Evolutionary conservation across 2,797 vertebrate genomes (phyloP).

Genomic region (Arnoldichthys spilopterus): DNA sequence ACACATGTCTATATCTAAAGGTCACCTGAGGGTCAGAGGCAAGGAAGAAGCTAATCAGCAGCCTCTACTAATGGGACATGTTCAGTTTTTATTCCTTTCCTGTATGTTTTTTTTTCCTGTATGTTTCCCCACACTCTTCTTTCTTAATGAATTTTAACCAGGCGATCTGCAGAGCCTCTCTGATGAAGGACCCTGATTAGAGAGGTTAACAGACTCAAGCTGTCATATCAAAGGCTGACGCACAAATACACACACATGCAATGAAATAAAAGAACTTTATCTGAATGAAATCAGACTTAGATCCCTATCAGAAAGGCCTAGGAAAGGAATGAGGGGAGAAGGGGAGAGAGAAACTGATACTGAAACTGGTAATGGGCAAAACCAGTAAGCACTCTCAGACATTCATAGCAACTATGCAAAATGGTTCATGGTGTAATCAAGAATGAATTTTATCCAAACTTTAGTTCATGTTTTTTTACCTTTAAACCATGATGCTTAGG

Average conservation of each 20-base stretch:
- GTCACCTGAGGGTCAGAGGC: conserved; percentile 18
- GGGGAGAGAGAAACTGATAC: neutral
- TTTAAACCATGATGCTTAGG: too few relatives aligned
- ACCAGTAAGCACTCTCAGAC: neutral
- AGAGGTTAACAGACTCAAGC: conserved; percentile 48
- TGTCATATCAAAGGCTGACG: conserved; percentile 45
- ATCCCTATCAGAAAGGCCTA: conserved; percentile 36
- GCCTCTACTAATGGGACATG: conserved; percentile 28
- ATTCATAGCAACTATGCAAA: neutral
- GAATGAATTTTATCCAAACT: too few relatives aligned
- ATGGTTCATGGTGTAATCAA: neutral
- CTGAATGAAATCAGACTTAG: conserved; percentile 31
- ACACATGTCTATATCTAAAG: conserved; percentile 33
- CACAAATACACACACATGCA: conserved; percentile 19
- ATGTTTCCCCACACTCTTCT: conserved; percentile 16
- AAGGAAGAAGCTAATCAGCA: conserved; percentile 47
- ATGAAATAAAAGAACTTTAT: conserved; percentile 3
- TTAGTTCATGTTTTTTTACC: too few relatives aligned
- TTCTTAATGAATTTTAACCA: conserved; percentile 53
- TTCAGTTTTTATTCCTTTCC: conserved; percentile 40
- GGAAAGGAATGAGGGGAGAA: conserved; percentile 2
- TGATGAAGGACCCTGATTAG: conserved; percentile 52
- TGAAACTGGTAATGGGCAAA: neutral
- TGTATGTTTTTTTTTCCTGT: conserved; percentile 15
- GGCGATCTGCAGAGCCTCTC: conserved; percentile 41